Conservation (phyloP, 1,140 invertebrate genomes). For the Pseudomyrmex flavicornis region DNA sequence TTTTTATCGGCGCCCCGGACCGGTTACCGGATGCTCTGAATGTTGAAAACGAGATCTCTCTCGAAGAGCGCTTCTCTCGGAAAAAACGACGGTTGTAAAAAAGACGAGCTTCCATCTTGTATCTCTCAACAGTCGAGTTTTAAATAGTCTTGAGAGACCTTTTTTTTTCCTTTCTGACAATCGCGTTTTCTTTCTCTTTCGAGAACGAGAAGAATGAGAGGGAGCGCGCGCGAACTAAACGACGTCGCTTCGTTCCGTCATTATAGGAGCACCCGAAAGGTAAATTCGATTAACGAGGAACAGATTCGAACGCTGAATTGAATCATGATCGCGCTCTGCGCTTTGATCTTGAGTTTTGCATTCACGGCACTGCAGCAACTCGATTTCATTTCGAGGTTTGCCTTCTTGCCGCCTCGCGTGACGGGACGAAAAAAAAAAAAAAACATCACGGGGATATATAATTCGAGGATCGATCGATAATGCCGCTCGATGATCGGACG, state of each 20-base stretch:
- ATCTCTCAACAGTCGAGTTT: slow-evolving; percentile 19
- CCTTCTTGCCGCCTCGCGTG: background rate
- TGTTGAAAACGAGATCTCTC: slow-evolving; percentile 31
- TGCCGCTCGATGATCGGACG: slow-evolving; percentile 56
- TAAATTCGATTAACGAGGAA: slow-evolving; percentile 74
- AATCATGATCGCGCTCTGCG: slow-evolving; percentile 62
- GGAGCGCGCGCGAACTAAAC: slow-evolving; percentile 7
- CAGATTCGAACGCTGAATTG: slow-evolving; percentile 72
- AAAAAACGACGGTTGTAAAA: slow-evolving; percentile 21
- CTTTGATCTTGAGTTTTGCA: slow-evolving; percentile 62
- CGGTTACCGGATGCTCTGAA: slow-evolving; percentile 14
- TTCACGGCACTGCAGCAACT: slow-evolving; percentile 41
- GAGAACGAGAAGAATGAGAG: background rate
- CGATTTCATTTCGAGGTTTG: slow-evolving; percentile 40
- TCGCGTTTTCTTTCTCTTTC: slow-evolving; percentile 29
- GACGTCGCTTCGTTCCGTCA: background rate
- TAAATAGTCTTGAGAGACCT: slow-evolving; percentile 32
- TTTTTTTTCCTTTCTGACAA: background rate
- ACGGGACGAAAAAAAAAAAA: slow-evolving; percentile 10
- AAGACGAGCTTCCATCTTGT: slow-evolving; percentile 37
- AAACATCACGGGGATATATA: slow-evolving; percentile 18
- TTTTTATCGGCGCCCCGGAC: slow-evolving; percentile 16
- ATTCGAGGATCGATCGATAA: slow-evolving; percentile 54
- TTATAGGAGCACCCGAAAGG: slow-evolving; percentile 33
- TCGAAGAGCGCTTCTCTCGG: background rate